Conservation (phyloP, 2,113 vertebrate species). For the Coptodon bakossiorum region DNA sequence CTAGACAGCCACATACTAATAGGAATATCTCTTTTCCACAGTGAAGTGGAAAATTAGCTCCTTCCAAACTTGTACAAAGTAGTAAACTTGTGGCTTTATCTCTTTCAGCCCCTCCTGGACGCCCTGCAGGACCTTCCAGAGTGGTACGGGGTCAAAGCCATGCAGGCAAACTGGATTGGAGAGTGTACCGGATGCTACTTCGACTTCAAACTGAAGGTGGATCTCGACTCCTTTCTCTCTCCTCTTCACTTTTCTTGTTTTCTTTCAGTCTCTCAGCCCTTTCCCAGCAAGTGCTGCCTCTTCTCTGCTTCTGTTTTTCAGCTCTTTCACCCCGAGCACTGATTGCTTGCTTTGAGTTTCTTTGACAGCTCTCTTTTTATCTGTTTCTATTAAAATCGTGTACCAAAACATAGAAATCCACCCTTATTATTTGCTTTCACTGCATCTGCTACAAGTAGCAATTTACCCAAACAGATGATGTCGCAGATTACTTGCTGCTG, state of each 20-base stretch:
- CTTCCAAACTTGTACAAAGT: background rate
- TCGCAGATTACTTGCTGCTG: background rate
- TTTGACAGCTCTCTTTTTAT: background rate
- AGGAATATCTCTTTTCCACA: background rate
- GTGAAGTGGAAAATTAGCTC: background rate
- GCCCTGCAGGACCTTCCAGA: constrained; percentile 84
- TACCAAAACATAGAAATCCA: background rate
- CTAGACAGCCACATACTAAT: background rate
- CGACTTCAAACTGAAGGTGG: constrained; percentile 89
- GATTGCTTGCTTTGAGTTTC: constrained; percentile 16
- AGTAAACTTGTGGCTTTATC: background rate
- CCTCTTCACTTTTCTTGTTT: background rate
- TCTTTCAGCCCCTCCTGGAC: constrained; percentile 83
- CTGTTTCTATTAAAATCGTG: background rate
- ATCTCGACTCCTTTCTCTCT: background rate
- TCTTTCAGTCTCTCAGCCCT: background rate
- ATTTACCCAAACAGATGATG: constrained; percentile 23
- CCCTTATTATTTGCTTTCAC: background rate
- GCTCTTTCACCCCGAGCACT: background rate
- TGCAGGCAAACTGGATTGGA: constrained; percentile 98
- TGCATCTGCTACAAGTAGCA: background rate
- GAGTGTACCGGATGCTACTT: constrained; percentile 88
- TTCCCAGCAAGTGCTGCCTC: background rate
- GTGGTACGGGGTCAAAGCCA: constrained; percentile 95
- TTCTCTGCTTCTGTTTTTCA: background rate